Evolutionary conservation across 2,888 invertebrate genomes (phyloP).

Genomic region (Thalpophila matura): DNA sequence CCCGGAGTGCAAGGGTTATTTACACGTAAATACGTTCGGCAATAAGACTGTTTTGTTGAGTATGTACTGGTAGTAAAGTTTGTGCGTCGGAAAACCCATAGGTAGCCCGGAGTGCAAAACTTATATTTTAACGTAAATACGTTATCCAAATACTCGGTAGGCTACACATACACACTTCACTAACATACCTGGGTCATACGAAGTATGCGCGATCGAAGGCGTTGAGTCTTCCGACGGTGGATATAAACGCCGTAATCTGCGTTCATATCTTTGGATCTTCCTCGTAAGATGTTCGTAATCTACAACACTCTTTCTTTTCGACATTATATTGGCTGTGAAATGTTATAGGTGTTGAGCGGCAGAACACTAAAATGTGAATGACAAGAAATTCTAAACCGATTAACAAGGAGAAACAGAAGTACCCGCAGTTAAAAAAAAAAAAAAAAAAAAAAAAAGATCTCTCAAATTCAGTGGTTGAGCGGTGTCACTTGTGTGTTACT

Average conservation of each 20-base stretch:
- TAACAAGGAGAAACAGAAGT: too few relatives aligned
- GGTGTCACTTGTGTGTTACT: too few relatives aligned
- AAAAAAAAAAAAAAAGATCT: too few relatives aligned
- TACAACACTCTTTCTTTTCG: neutral
- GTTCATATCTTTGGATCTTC: constrained; percentile 4
- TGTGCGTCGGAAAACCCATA: neutral
- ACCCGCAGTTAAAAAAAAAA: too few relatives aligned
- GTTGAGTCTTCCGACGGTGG: constrained; percentile 1
- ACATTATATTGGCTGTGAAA: neutral
- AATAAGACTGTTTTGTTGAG: neutral
- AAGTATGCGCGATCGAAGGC: too few relatives aligned
- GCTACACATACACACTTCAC: too few relatives aligned
- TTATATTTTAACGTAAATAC: neutral
- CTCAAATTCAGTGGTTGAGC: too few relatives aligned
- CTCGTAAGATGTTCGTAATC: constrained; percentile 6
- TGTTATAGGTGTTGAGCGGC: constrained; percentile 1
- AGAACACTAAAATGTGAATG: too few relatives aligned
- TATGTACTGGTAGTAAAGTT: constrained; percentile 1
- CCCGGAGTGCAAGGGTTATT: constrained; percentile 3
- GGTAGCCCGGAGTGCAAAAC: constrained; percentile 3
- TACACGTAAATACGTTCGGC: neutral
- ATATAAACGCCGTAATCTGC: neutral
- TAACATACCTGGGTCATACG: too few relatives aligned
- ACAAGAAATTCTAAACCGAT: too few relatives aligned
- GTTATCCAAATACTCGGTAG: too few relatives aligned